These are phyloP conservation scores for Allolobophora icterica DNA, from an alignment of 2,888 invertebrate genomes.

Conservation along the genomic window DNA sequence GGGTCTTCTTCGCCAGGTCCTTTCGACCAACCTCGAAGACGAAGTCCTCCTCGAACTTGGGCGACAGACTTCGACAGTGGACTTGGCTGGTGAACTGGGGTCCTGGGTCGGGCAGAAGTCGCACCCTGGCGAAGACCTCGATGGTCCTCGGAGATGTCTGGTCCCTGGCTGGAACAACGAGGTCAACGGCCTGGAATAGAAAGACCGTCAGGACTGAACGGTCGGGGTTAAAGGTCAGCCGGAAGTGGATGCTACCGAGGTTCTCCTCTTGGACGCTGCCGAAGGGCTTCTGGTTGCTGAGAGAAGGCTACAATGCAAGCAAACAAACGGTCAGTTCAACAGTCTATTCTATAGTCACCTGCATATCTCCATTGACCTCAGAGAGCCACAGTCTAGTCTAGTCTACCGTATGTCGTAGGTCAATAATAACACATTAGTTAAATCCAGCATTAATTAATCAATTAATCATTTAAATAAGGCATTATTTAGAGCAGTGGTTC, in stretches of 20 bases:
- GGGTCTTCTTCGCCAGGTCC: not conserved
- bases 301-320: not conserved
- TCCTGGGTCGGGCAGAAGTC: not conserved
- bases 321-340: not conserved
- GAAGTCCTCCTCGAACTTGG: conserved; percentile 15
- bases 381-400: too few relatives aligned
- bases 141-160: not conserved
- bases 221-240: conserved; percentile 18
- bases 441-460: too few relatives aligned
- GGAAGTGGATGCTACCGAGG: conserved; percentile 25
- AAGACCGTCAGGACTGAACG: conserved; percentile 9
- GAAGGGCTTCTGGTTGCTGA: not conserved
- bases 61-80: conserved; percentile 23
- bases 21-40: conserved; percentile 6
- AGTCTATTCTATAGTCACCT: not conserved
- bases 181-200: not conserved
- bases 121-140: conserved; percentile 3
- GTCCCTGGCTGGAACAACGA: not conserved
- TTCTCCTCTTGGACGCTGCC: conserved; percentile 14
- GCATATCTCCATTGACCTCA: too few relatives aligned
- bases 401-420: too few relatives aligned
- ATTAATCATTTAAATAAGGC: too few relatives aligned
- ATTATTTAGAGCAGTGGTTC: too few relatives aligned
- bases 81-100: conserved; percentile 10
- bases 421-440: too few relatives aligned